A percentile compares a stretch with the other conserved stretches of the same genome.
Conservation (phyloP, 2,888 invertebrate genomes). For the Synergus japonicus region DNA sequence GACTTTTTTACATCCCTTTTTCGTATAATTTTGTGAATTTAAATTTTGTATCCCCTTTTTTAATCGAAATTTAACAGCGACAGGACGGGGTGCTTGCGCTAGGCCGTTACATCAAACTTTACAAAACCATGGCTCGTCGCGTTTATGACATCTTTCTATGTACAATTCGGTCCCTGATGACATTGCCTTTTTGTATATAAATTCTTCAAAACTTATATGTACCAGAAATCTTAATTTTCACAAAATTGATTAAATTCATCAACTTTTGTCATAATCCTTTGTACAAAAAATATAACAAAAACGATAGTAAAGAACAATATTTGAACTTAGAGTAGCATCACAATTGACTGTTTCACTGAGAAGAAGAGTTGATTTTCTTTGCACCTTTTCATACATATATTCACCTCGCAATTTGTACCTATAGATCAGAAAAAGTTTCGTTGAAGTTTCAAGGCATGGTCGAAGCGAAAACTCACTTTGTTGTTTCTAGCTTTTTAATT, state of each 20-base stretch:
- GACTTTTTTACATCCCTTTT: background rate
- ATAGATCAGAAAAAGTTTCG: background rate
- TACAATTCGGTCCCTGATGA: conserved; percentile 49
- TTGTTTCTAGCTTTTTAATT: background rate
- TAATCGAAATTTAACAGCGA: conserved; percentile 15
- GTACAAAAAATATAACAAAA: background rate
- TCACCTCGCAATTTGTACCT: conserved; percentile 6
- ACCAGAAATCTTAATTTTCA: background rate
- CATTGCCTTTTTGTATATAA: background rate
- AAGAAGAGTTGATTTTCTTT: background rate
- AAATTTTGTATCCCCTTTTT: conserved; percentile 10
- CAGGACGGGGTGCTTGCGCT: conserved; percentile 42
- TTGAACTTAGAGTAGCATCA: background rate
- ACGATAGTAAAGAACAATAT: background rate
- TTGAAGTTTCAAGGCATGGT: background rate
- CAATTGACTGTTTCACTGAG: background rate
- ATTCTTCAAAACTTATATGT: background rate
- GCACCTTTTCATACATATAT: background rate
- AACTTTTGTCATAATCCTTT: background rate
- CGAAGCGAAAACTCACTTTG: background rate
- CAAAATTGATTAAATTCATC: background rate
- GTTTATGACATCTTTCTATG: conserved; percentile 47
- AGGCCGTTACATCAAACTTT: conserved; percentile 41
- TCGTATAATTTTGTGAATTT: background rate
- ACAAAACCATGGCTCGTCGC: conserved; percentile 39